phyloP scores from a whole-genome alignment of 2,113 vertebrate genomes.

The Baryphthengus martii region DNA sequence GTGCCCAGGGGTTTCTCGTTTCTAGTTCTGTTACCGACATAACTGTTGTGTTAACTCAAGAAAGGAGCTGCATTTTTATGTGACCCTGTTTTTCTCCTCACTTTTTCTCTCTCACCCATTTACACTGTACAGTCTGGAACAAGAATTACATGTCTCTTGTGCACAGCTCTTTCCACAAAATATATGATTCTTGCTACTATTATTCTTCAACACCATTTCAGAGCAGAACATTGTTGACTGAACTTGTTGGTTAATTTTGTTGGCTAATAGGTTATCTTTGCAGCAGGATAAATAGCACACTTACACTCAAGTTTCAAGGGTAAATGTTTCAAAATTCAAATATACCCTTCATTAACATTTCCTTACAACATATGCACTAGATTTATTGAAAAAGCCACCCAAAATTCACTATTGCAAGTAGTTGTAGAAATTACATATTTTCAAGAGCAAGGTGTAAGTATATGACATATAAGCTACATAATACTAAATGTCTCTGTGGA shows the following conservation, averaged over 20 bases:
- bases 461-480: background rate
- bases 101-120: background rate
- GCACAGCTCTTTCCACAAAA: accelerated
- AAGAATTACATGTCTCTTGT: background rate
- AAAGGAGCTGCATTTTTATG: background rate
- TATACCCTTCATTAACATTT: background rate
- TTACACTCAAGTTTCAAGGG: background rate
- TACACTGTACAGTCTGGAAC: background rate
- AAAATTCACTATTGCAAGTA: background rate
- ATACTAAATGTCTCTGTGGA: background rate
- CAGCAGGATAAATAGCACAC: background rate
- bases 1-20: background rate
- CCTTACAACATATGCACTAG: background rate
- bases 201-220: background rate
- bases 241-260: background rate
- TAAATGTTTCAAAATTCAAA: background rate
- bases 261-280: background rate
- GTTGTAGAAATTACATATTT: background rate
- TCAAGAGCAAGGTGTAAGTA: background rate
- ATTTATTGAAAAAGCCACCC: background rate
- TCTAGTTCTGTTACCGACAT: background rate
- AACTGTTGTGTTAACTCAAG: background rate
- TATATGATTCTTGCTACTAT: background rate
- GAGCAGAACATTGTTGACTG: background rate
- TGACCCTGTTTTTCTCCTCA: background rate